phyloP scores from a whole-genome alignment of 2,113 vertebrate species.

The Arvicanthis niloticus region DNA sequence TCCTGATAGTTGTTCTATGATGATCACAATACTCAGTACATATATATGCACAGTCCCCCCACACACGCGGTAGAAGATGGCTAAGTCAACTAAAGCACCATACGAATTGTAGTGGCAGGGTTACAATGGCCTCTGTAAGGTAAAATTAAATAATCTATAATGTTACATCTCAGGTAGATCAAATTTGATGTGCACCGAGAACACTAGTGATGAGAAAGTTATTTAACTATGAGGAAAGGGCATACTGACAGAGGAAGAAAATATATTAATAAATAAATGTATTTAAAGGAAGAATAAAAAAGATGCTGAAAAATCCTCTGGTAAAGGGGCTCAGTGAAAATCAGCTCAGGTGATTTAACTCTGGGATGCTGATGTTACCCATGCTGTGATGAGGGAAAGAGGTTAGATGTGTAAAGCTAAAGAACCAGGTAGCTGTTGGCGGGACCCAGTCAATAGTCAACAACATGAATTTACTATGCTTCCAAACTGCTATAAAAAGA shows the following conservation, averaged over 20 bases:
- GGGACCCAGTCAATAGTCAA: background rate
- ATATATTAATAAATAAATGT: background rate
- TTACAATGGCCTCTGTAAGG: background rate
- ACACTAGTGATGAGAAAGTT: background rate
- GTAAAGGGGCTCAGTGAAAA: background rate
- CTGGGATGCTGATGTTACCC: background rate
- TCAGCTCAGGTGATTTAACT: background rate
- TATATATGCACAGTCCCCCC: background rate
- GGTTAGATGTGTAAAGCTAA: background rate
- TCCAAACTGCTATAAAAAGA: background rate
- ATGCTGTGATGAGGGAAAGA: background rate
- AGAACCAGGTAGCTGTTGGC: background rate
- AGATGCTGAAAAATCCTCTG: background rate
- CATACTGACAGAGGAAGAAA: background rate
- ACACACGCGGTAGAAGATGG: background rate
- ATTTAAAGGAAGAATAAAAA: background rate
- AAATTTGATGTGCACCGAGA: background rate
- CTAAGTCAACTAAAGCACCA: background rate
- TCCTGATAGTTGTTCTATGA: background rate
- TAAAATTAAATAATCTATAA: background rate
- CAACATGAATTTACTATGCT: background rate
- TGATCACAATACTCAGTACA: background rate
- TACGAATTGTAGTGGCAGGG: background rate
- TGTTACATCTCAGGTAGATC: background rate
- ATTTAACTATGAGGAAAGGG: background rate